Conservation (phyloP, 2,888 invertebrate genomes). For the Dryococelus australis region DNA sequence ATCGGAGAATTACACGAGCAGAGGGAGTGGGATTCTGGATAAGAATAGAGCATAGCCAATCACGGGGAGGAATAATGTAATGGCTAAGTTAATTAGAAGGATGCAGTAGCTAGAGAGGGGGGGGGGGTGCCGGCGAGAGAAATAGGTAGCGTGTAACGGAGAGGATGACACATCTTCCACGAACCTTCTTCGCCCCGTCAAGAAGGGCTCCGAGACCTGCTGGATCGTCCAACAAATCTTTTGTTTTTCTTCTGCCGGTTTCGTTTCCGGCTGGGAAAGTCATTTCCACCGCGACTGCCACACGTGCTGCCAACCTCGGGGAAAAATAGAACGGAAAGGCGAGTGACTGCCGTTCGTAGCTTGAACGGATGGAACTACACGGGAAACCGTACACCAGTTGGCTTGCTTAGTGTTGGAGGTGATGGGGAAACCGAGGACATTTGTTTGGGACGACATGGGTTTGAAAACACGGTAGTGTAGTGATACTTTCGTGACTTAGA, state of each 20-base stretch:
- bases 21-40: neutral
- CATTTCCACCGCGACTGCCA: neutral
- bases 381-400: too few species aligned
- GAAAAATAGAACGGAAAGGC: neutral
- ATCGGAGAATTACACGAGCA: neutral
- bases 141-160: neutral
- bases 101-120: neutral
- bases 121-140: neutral
- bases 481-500: too few species aligned
- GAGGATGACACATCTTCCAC: neutral
- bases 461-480: too few species aligned
- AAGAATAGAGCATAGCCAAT: neutral
- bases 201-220: neutral
- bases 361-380: too few species aligned
- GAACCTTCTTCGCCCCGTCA: neutral
- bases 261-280: conserved; percentile 7
- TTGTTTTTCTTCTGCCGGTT: neutral
- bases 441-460: too few species aligned
- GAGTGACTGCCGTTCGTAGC: too few species aligned
- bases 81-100: conserved; percentile 16
- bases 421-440: too few species aligned
- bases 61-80: conserved; percentile 3
- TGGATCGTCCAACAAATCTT: neutral
- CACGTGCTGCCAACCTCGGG: neutral
- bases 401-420: too few species aligned